Conservation (phyloP, 2,113 vertebrate genomes). For the Muntiacus reevesi region DNA sequence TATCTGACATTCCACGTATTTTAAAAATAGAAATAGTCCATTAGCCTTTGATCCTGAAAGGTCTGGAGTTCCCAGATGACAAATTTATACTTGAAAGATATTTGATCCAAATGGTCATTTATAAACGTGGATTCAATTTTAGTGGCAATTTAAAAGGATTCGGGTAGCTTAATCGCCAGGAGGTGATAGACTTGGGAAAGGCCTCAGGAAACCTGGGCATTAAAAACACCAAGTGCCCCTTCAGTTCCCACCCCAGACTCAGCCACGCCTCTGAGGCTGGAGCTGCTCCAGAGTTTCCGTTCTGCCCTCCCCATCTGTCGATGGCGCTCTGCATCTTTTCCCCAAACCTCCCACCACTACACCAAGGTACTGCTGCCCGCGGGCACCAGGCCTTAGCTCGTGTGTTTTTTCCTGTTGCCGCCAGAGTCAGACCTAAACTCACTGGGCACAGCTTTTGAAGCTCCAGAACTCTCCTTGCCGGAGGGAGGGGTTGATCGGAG, state of each 20-base stretch:
- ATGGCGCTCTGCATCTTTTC: background rate
- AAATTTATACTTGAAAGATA: constrained; percentile 46
- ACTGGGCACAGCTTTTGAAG: background rate
- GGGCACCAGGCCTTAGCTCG: background rate
- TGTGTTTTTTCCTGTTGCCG: background rate
- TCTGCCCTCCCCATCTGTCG: background rate
- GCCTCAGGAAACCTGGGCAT: background rate
- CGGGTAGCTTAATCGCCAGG: background rate
- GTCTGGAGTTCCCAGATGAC: constrained; percentile 42
- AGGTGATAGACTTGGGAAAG: constrained; percentile 15
- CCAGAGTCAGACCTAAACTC: background rate
- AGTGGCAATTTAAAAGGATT: constrained; percentile 36
- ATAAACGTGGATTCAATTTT: constrained; percentile 36
- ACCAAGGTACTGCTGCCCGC: background rate
- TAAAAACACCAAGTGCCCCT: background rate
- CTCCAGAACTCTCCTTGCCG: background rate
- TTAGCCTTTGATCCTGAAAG: constrained; percentile 40
- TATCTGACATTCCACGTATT: background rate
- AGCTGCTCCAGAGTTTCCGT: background rate
- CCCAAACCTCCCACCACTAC: background rate
- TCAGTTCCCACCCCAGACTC: background rate
- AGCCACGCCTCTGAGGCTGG: background rate
- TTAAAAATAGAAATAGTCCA: constrained; percentile 39
- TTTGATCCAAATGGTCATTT: constrained; percentile 51
- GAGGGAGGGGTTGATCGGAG: background rate